Conservation (phyloP, 1,140 invertebrate genomes). For the Campoletis sonorensis region DNA sequence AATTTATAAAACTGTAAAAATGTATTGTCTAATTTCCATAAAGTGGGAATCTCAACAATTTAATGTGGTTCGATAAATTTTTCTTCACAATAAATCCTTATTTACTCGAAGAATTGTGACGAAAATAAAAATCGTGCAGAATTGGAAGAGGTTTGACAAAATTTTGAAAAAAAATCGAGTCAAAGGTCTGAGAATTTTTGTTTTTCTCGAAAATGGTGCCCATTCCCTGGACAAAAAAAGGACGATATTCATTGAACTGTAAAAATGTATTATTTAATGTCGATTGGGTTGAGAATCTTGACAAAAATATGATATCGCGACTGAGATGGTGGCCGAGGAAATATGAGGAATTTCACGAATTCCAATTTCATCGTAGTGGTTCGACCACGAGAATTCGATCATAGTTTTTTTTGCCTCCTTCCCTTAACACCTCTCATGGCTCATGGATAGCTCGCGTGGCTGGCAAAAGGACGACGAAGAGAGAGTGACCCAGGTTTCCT, state of each 20-base stretch:
- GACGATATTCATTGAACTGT: neutral
- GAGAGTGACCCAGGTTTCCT: neutral
- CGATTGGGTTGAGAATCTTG: neutral
- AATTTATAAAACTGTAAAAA: too few relatives aligned
- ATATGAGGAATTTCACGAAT: constrained; percentile 25
- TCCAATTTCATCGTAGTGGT: constrained; percentile 1
- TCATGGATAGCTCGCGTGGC: neutral
- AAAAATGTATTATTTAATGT: neutral
- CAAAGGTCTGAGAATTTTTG: too few relatives aligned
- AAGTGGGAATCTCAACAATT: too few relatives aligned
- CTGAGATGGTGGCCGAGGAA: neutral
- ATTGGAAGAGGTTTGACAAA: too few relatives aligned
- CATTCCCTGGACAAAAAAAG: neutral
- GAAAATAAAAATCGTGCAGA: too few relatives aligned
- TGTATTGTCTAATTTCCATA: too few relatives aligned
- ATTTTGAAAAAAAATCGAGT: neutral
- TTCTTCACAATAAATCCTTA: too few relatives aligned
- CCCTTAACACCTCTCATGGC: neutral
- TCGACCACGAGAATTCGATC: constrained; percentile 32
- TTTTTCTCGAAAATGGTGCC: too few relatives aligned
- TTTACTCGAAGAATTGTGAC: too few relatives aligned
- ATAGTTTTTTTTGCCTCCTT: neutral
- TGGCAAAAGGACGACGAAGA: neutral
- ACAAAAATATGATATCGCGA: constrained; percentile 1
- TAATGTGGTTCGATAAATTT: too few relatives aligned